Evolutionary conservation across 2,797 vertebrate genomes (phyloP).

Genomic region (Neomorphus geoffroyi): DNA sequence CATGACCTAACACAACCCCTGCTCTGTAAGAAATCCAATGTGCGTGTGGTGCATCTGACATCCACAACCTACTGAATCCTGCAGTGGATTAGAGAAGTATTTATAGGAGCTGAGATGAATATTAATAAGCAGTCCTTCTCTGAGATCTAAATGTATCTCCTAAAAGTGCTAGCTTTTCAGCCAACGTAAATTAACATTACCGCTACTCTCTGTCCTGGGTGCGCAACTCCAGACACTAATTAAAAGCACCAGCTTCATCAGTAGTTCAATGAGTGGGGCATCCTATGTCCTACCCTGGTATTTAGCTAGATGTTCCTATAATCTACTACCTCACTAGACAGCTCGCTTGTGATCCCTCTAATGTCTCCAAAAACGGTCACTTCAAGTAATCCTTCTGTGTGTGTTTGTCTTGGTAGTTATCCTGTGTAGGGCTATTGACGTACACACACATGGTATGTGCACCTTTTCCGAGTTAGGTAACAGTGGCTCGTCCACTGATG

Average conservation of each 20-base stretch:
- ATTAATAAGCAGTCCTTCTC: conserved; percentile 19
- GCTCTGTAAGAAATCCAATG: neutral
- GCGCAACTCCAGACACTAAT: neutral
- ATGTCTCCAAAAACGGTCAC: neutral
- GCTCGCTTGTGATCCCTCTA: neutral
- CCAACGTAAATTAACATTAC: conserved; percentile 3
- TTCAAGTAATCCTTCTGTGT: neutral
- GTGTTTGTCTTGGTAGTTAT: neutral
- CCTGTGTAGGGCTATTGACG: neutral
- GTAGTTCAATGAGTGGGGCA: neutral
- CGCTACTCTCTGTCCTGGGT: neutral
- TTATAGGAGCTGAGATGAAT: conserved; percentile 7
- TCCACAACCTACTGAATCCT: neutral
- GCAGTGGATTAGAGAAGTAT: conserved; percentile 12
- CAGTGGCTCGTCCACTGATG: too few relatives aligned
- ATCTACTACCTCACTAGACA: neutral
- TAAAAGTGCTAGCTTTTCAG: conserved; percentile 17
- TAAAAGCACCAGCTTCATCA: neutral
- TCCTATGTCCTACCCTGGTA: neutral
- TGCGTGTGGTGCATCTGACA: neutral
- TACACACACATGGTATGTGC: too few relatives aligned
- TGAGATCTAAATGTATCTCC: neutral
- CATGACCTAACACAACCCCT: neutral
- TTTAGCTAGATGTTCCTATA: neutral
- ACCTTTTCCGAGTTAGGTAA: too few relatives aligned